These are phyloP conservation scores for Anabas testudineus DNA, from an alignment of 2,797 vertebrate genomes.

Conservation along the genomic window DNA sequence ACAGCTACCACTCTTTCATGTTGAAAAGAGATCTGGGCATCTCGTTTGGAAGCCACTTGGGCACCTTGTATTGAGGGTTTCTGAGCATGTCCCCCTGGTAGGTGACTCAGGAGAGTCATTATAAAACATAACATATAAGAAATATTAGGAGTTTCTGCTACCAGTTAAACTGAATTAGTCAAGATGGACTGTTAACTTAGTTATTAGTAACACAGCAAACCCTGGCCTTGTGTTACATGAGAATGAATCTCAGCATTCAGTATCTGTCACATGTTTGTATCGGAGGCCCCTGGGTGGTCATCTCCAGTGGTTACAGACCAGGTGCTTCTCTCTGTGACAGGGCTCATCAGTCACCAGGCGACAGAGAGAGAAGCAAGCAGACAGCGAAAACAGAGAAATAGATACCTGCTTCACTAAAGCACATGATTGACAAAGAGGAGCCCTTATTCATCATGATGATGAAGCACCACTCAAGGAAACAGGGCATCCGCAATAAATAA, in stretches of 20 bases:
- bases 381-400: constrained; percentile 58
- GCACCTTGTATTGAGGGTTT: too few relatives aligned
- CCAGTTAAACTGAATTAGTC: too few relatives aligned
- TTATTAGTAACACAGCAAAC: too few relatives aligned
- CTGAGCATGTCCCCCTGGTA: too few relatives aligned
- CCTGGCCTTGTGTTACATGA: not conserved
- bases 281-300: constrained; percentile 11
- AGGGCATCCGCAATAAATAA: constrained; percentile 45
- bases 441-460: constrained; percentile 65
- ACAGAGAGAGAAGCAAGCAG: constrained; percentile 20
- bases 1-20: too few relatives aligned
- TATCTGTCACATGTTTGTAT: constrained; percentile 27
- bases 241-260: constrained; percentile 8
- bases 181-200: too few relatives aligned
- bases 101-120: too few relatives aligned
- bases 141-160: too few relatives aligned
- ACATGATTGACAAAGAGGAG: constrained; percentile 63
- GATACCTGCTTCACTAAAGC: constrained; percentile 67
- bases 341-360: constrained; percentile 67
- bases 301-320: constrained; percentile 44
- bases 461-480: constrained; percentile 50
- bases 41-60: too few relatives aligned
- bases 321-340: constrained; percentile 60
- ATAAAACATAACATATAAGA: too few relatives aligned
- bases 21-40: too few relatives aligned